Base-by-base conservation (phyloP, 2,888 invertebrate species). In the Diplolepis rosae region DNA sequence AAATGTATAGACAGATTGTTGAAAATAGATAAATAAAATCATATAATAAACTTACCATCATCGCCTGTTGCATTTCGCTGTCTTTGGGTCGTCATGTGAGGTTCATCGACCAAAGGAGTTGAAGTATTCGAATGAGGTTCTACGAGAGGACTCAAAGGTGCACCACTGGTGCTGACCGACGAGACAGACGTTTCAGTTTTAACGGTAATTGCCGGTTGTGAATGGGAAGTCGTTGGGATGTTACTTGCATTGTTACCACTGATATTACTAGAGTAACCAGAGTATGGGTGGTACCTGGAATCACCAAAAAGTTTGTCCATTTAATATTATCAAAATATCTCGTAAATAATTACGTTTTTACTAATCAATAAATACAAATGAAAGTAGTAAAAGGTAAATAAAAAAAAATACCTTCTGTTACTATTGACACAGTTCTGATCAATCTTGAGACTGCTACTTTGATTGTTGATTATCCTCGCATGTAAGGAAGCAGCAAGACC, bases 401-500 rank as follows among this genome's bases (percentile, higher is more conserved):
- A 11, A 39, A 9, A 15, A 18, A 68, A 35, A 28, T 48, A 77
- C 75, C 77, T 75, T 73, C 73, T 70, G 61, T 48, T 77, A 52
- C 70, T 77, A 32, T 51, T 69, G 13, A 54, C 54, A 66, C 72
- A 72, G 72, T 70, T 74, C 66, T 72, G 67, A 3, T 75, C 74
- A 30, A 51, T 72, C 66, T 39, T 71, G 35, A 74, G 79, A 74
- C 72, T 82, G 72, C 75, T 81, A 72, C 92, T 90, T 91, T 92
- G 90, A 90, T 92, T 89, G 90, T 92, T 80, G 90, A 95, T 90
- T 79, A 95, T 94, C 79, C 95, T 92, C 72, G 94, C 95, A 86
- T 95, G 95, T 76, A 96, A 89, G 69, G 95, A 95, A 66, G 95
- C 96, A 27, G 96, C 96, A 73, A 96, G 88, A 72, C 96, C 95